Base-by-base conservation (phyloP, 2,797 vertebrate genomes). In the Danio albolineatus region DNA sequence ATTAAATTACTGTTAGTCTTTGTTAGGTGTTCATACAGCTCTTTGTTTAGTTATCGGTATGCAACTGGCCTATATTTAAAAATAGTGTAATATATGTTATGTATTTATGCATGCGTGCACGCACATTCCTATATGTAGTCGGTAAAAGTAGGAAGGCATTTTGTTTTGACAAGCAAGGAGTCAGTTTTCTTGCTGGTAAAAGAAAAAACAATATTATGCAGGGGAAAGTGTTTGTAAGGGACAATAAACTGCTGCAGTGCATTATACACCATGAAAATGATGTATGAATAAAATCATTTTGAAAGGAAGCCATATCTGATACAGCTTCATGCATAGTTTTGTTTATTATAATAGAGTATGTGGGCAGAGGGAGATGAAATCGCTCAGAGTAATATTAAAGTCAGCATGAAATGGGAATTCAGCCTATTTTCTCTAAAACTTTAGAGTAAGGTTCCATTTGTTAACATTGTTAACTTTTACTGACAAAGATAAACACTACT, bases 1-100 rank as follows among this genome's bases (percentile, higher is more conserved):
- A 71, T 70, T 70, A 13, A 39, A 53, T 53, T 70, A 38, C 14
- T 53, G 10, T 39, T 53, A 5, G 28, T 51, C 5, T 70, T 70
- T 70, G 49, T 14, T 49, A 48, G 44, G 14, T 67, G 44, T 49
- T 48, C 21, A 49, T 51, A 16, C 10, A 49, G 6, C 10, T 70
- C 9, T 12, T 10, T 36, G 39, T 10, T 17, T 28, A 6, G 56
- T 28, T 59, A 28, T 28, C 10, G 12, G 21, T 59, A 21, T 21
- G 12, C 14, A 4, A 4, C 48, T 51, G 48, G 48, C 8, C 48
- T 10, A 13, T 13, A 13, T 51, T 5, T 12, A 2, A 51, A 51
- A 51, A 51, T 12, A 51, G 8, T 10, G 48, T 51, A 4, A 13
- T 10, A 12, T 12, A 46, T 46, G 44, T 12, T 46, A 28, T 28